phyloP scores from a whole-genome alignment of 2,888 invertebrate species.

The Bimastos eiseni region DNA sequence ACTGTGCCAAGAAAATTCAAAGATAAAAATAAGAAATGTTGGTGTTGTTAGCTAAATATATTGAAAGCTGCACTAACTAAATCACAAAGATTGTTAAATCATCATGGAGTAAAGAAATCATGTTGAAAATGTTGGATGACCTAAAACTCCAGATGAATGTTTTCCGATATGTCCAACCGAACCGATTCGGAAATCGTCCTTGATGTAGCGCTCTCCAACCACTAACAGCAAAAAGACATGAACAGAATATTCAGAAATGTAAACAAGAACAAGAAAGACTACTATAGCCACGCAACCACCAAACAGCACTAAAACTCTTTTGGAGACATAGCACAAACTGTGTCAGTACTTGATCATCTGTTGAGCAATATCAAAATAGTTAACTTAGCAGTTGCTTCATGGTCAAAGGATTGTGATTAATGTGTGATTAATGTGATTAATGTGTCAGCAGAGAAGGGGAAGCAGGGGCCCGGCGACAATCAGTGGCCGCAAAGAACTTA shows the following conservation, averaged over 20 bases:
- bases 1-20: too few relatives aligned
- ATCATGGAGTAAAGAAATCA: background rate
- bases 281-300: background rate
- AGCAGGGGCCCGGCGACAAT: too few relatives aligned
- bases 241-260: background rate
- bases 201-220: constrained; percentile 50
- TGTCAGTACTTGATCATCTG: background rate
- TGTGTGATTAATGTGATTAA: too few relatives aligned
- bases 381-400: background rate
- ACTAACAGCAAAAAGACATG: constrained; percentile 44
- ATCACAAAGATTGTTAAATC: background rate
- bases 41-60: too few relatives aligned
- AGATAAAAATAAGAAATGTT: too few relatives aligned
- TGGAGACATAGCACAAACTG: background rate
- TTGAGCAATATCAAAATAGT: background rate
- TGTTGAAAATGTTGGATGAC: constrained; percentile 28
- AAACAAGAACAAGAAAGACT: background rate
- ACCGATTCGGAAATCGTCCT: constrained; percentile 46
- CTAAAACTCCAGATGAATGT: constrained; percentile 48
- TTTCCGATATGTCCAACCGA: constrained; percentile 42
- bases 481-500: too few relatives aligned
- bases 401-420: too few relatives aligned
- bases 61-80: background rate
- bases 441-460: too few relatives aligned
- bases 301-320: too few relatives aligned